phyloP scores from a whole-genome alignment of 2,888 invertebrate genomes.

The Carabus problematicus region DNA sequence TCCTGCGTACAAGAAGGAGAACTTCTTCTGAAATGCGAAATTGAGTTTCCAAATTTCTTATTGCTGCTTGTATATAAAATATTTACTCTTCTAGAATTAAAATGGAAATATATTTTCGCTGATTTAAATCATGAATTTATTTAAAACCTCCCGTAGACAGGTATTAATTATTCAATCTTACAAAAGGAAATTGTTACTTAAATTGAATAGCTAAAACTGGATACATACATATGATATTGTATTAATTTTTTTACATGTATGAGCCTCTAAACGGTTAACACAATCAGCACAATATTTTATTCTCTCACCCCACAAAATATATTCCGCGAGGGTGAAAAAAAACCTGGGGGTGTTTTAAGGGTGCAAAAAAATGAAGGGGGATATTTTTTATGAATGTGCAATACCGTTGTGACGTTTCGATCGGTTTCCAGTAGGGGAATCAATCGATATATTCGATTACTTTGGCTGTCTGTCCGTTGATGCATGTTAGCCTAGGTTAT shows the following conservation, averaged over 20 bases:
- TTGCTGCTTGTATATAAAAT: not conserved
- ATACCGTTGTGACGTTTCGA: slow-evolving; percentile 57
- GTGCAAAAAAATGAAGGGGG: slow-evolving; percentile 54
- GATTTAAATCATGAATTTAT: too few relatives aligned
- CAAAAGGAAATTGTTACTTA: too few relatives aligned
- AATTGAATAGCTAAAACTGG: too few relatives aligned
- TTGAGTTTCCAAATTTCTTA: slow-evolving; percentile 4
- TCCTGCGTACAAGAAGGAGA: not conserved
- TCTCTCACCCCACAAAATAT: slow-evolving; percentile 46
- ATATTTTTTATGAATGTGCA: slow-evolving; percentile 58
- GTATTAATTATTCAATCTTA: too few relatives aligned
- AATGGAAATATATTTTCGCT: too few relatives aligned
- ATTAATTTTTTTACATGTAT: too few relatives aligned
- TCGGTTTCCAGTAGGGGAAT: slow-evolving; percentile 53
- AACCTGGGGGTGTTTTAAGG: slow-evolving; percentile 54
- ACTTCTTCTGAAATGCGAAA: not conserved
- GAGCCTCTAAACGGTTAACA: slow-evolving; percentile 23
- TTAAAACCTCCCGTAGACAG: too few relatives aligned
- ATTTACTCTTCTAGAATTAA: too few relatives aligned
- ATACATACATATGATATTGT: too few relatives aligned
- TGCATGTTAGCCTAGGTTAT: slow-evolving; percentile 55
- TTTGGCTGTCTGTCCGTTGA: slow-evolving; percentile 46
- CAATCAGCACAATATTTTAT: slow-evolving; percentile 44
- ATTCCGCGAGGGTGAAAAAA: slow-evolving; percentile 55
- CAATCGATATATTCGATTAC: slow-evolving; percentile 59